These are phyloP conservation scores for Ricordea florida DNA, from an alignment of 92 coral and sea anemone species.

Conservation along the genomic window DNA sequence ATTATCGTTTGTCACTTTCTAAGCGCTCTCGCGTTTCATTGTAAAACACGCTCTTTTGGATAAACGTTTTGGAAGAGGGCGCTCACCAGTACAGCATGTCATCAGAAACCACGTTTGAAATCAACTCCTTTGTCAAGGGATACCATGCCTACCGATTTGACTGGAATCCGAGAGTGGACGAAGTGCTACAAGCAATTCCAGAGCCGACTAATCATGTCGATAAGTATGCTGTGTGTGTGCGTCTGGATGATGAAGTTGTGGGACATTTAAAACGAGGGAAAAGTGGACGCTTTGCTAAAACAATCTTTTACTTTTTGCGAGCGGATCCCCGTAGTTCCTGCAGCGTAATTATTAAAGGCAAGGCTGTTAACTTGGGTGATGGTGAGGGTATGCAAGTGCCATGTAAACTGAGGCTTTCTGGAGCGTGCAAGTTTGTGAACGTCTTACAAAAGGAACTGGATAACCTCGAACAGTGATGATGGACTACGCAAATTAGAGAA, in stretches of 20 bases:
- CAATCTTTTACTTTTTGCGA: not conserved
- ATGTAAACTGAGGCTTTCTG: slow-evolving; percentile 6
- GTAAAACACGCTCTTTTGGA: not conserved
- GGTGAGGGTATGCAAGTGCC: slow-evolving; percentile 39
- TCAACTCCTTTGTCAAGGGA: slow-evolving; percentile 16
- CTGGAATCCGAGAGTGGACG: slow-evolving; percentile 1
- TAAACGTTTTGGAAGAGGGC: not conserved
- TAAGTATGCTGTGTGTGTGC: slow-evolving; percentile 26
- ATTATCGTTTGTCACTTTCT: no score
- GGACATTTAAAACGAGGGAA: slow-evolving; percentile 15
- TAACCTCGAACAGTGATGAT: no score
- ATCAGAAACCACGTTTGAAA: slow-evolving; percentile 15
- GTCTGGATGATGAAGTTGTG: not conserved
- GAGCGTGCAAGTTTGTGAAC: slow-evolving; percentile 14
- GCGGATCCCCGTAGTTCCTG: slow-evolving; percentile 1
- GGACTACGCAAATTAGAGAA: no score
- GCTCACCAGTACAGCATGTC: slow-evolving; percentile 13
- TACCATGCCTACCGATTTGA: slow-evolving; percentile 18
- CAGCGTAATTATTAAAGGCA: not conserved
- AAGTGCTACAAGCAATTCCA: not conserved
- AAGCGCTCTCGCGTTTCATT: no score
- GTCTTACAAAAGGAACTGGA: slow-evolving; percentile 9
- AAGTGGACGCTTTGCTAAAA: not conserved
- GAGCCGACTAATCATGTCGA: slow-evolving; percentile 20
- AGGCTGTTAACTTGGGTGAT: slow-evolving; percentile 16